phyloP scores from a whole-genome alignment of 2,113 vertebrate genomes.

The Sturnus vulgaris region DNA sequence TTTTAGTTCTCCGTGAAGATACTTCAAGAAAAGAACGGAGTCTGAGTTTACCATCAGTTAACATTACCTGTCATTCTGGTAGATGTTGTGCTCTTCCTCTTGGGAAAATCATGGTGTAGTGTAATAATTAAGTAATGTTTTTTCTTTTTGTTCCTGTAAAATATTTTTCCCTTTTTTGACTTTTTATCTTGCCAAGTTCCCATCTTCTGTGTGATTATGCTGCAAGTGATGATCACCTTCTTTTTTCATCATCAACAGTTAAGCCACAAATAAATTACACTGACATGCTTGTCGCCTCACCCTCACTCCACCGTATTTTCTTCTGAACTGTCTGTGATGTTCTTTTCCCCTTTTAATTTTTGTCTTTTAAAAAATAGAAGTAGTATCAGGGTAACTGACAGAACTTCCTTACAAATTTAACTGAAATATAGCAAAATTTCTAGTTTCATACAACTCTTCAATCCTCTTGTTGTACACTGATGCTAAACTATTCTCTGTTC shows the following conservation, averaged over 20 bases:
- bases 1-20: not conserved
- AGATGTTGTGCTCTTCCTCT: not conserved
- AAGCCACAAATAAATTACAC: not conserved
- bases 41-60: not conserved
- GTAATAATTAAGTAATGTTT: not conserved
- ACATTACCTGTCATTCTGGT: not conserved
- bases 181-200: not conserved
- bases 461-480: rapidly evolving
- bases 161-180: not conserved
- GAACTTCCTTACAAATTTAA: not conserved
- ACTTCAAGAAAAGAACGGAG: not conserved
- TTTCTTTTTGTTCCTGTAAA: not conserved
- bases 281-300: not conserved
- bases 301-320: not conserved
- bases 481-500: not conserved
- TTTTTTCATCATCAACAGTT: not conserved
- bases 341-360: not conserved
- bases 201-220: not conserved
- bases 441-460: not conserved
- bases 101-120: not conserved
- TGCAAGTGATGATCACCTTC: not conserved
- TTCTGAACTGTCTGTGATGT: not conserved
- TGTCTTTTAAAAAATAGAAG: not conserved
- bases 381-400: not conserved
- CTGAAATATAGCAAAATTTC: not conserved